phyloP scores from a whole-genome alignment of 2,888 invertebrate species.

The Ectobius pallidus region DNA sequence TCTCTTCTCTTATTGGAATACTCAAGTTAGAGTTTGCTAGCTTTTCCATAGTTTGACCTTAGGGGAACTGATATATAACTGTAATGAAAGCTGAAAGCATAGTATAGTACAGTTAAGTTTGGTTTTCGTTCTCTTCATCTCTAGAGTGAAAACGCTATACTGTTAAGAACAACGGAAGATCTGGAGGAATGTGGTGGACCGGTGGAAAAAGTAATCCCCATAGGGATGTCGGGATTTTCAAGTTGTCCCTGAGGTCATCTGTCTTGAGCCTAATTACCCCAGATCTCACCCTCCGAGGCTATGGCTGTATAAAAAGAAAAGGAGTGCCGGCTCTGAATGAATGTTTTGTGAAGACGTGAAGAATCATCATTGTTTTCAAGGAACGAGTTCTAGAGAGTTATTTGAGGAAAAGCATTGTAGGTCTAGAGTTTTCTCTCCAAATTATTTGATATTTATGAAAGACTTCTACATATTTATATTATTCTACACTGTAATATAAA shows the following conservation, averaged over 20 bases:
- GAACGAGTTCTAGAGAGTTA: too few species aligned
- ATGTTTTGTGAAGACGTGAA: too few species aligned
- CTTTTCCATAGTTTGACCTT: background rate
- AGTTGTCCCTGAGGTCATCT: constrained; percentile 23
- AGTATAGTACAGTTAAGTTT: background rate
- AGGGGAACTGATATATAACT: background rate
- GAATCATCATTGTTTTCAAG: too few species aligned
- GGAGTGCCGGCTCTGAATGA: too few species aligned
- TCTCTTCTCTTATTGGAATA: background rate
- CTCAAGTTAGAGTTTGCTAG: background rate
- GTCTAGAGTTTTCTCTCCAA: too few species aligned
- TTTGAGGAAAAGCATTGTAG: too few species aligned
- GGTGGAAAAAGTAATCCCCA: background rate
- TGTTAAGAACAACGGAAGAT: background rate
- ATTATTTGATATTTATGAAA: too few species aligned
- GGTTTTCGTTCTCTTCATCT: background rate
- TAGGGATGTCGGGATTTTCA: constrained; percentile 25
- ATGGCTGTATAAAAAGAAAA: constrained; percentile 5
- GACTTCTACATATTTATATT: too few species aligned
- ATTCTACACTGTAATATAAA: too few species aligned
- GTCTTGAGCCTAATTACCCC: constrained; percentile 23
- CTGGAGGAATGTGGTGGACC: background rate
- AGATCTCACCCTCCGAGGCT: background rate
- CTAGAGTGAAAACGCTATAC: background rate
- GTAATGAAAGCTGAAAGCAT: background rate